phyloP scores from a whole-genome alignment of 2,797 vertebrate species.

The Alcedo atthis region DNA sequence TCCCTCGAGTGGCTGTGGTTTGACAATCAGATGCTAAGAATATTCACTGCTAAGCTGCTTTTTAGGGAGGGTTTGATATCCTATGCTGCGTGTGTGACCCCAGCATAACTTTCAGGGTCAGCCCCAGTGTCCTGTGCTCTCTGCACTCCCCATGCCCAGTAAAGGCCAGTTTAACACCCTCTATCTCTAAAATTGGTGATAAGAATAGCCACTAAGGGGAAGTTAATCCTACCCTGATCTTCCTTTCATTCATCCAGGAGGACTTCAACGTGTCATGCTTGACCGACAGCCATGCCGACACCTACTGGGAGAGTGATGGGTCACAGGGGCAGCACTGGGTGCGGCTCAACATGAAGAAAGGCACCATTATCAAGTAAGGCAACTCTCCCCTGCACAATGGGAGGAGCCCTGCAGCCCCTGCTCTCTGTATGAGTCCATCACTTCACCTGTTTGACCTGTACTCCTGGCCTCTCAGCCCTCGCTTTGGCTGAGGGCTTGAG shows the following conservation, averaged over 20 bases:
- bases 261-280: conserved; percentile 92
- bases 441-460: fast-evolving
- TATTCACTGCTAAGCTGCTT: not conserved
- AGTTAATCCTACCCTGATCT: not conserved
- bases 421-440: not conserved
- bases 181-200: not conserved
- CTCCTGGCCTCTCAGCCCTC: not conserved
- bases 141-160: not conserved
- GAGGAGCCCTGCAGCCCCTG: not conserved
- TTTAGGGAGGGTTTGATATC: not conserved
- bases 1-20: not conserved
- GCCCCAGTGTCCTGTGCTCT: not conserved
- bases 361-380: conserved; percentile 94
- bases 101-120: not conserved
- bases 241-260: conserved; percentile 78
- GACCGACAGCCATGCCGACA: conserved; percentile 92
- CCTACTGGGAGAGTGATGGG: conserved; percentile 97
- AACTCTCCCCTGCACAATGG: not conserved
- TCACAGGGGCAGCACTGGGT: conserved; percentile 98
- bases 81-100: not conserved
- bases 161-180: not conserved
- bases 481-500: not conserved
- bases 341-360: conserved; percentile 97
- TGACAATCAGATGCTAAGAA: not conserved
- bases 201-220: not conserved